Conservation (phyloP, 2,797 vertebrate species). For the Melanotaenia nigrans region DNA sequence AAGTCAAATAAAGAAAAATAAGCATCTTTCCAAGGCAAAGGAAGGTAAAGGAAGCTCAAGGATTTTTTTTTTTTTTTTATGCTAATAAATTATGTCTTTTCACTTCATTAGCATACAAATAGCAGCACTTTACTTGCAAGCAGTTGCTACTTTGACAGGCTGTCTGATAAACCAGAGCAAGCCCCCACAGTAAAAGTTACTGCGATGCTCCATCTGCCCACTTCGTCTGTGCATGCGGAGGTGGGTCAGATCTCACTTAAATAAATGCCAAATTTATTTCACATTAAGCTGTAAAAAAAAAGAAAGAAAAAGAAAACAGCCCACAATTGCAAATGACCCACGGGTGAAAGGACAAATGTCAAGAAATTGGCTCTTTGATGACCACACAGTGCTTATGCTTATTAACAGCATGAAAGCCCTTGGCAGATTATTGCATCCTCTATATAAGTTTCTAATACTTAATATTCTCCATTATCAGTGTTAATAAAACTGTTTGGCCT, state of each 20-base stretch:
- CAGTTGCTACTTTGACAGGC: constrained; percentile 57
- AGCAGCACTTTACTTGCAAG: constrained; percentile 57
- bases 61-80: constrained; percentile 34
- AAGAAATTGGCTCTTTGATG: constrained; percentile 31
- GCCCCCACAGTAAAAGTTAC: constrained; percentile 61
- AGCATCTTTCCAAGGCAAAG: constrained; percentile 29
- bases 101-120: constrained; percentile 75
- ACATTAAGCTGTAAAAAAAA: constrained; percentile 33
- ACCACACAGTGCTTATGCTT: constrained; percentile 18
- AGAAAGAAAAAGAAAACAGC: neutral
- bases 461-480: neutral
- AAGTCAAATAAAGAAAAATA: constrained; percentile 26
- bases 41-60: constrained; percentile 24
- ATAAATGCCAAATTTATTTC: constrained; percentile 59
- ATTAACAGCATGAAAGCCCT: constrained; percentile 24
- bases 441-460: constrained; percentile 11
- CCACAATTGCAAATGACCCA: constrained; percentile 23
- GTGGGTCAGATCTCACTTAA: constrained; percentile 56
- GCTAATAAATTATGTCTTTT: constrained; percentile 58
- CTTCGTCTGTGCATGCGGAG: constrained; percentile 39
- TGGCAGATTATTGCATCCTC: constrained; percentile 21
- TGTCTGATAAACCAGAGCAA: constrained; percentile 62
- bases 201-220: constrained; percentile 69
- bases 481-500: neutral
- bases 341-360: constrained; percentile 41